A percentile compares a stretch with the other conserved stretches of the same genome.
Conservation (phyloP, 2,888 invertebrate genomes). For the Digitonthophagus gazella region DNA sequence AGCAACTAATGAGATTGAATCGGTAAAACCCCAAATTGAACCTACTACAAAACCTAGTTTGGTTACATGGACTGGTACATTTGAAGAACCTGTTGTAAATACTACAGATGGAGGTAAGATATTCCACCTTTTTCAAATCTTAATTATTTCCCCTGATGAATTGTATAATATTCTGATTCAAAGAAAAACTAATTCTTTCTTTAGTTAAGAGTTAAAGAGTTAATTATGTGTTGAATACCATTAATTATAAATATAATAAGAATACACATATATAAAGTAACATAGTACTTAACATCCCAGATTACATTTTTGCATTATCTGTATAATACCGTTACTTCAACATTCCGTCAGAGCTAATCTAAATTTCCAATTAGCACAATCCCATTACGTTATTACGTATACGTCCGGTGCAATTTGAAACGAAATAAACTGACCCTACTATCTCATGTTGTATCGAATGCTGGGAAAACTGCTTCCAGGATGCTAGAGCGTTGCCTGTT, state of each 20-base stretch:
- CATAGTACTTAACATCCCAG: background rate
- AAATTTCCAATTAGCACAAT: background rate
- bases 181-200: background rate
- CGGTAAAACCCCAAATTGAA: conserved; percentile 31
- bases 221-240: too few relatives aligned
- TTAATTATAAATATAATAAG: too few relatives aligned
- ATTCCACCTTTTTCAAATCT: too few relatives aligned
- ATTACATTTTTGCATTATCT: background rate
- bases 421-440: background rate
- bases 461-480: background rate
- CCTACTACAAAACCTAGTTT: conserved; percentile 29
- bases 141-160: background rate
- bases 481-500: background rate
- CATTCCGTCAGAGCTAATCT: background rate
- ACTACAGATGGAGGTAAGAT: conserved; percentile 24
- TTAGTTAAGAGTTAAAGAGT: too few relatives aligned
- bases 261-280: too few relatives aligned
- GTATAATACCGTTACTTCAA: background rate
- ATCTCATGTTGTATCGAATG: background rate
- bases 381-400: background rate
- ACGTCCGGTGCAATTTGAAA: background rate
- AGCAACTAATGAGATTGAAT: conserved; percentile 44
- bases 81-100: conserved; percentile 21
- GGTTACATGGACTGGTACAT: conserved; percentile 33
- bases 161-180: background rate